phyloP scores from a whole-genome alignment of 2,888 invertebrate species.

The Cryptops parisi region DNA sequence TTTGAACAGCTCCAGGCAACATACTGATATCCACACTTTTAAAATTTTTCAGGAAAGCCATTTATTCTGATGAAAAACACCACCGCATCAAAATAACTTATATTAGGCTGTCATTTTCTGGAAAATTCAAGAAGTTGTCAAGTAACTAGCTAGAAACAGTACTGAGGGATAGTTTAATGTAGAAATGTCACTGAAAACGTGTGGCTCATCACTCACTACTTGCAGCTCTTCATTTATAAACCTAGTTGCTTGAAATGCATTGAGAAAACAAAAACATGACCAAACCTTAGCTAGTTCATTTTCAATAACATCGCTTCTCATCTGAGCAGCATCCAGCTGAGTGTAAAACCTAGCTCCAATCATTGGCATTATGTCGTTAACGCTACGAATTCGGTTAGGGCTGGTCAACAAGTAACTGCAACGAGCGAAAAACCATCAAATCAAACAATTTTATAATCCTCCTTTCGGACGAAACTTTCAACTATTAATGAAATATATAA shows the following conservation, averaged over 20 bases:
- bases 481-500: background rate
- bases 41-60: too few relatives aligned
- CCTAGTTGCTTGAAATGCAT: background rate
- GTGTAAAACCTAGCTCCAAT: slow-evolving; percentile 93
- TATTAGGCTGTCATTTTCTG: too few relatives aligned
- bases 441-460: background rate
- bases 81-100: too few relatives aligned
- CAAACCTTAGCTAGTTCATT: slow-evolving; percentile 65
- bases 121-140: too few relatives aligned
- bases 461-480: background rate
- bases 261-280: slow-evolving; percentile 5
- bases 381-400: slow-evolving; percentile 42
- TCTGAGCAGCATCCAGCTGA: slow-evolving; percentile 78
- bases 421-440: background rate
- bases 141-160: too few relatives aligned
- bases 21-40: too few relatives aligned
- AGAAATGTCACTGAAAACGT: too few relatives aligned
- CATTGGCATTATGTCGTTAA: slow-evolving; percentile 98
- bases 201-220: too few relatives aligned
- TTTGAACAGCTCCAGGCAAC: too few relatives aligned
- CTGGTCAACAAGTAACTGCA: slow-evolving; percentile 57
- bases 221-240: background rate
- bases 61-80: too few relatives aligned
- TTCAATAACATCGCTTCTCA: slow-evolving; percentile 75
- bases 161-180: too few relatives aligned